Base-by-base conservation (phyloP, 64 coral and sea anemone genomes). In the Anthopleura sola region DNA sequence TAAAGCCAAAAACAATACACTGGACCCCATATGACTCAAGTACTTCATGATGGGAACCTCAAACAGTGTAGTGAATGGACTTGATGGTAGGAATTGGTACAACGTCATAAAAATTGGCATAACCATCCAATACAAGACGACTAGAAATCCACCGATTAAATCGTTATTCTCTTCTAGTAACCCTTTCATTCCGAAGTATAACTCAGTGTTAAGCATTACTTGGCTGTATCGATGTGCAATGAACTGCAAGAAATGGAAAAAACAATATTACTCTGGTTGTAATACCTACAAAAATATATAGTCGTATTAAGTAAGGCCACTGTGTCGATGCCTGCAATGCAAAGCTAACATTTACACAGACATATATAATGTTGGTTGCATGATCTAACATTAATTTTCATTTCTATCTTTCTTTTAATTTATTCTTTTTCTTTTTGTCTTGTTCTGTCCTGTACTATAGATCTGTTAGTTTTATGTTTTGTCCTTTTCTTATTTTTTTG, bases 211-310 rank as follows among this genome's bases (percentile, higher is more conserved):
- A 3, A 94, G 69, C 85, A 90, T 90, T 3, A 94, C 80, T 80
- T 94, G 93, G 48, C 93, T 94, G 93, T 94, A 94, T 21, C 87
- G 84, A 84, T 94, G 93, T 31, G 93, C 88, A 55, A 94, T 86
- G 58, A 94, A 94, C 93, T 90, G 36, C 74, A 90, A 87, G 6
- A 53, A 20, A 68, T 66, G 19, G 26, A 50, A 20, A n/a, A n/a
- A n/a, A n/a, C n/a, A n/a, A n/a, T n/a, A n/a, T n/a, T n/a, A n/a
- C n/a, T n/a, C n/a, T n/a, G n/a, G n/a, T n/a, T n/a, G n/a, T n/a
- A n/a, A n/a, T n/a, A n/a, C n/a, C n/a, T n/a, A n/a, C n/a, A n/a
- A n/a, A n/a, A n/a, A n/a, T n/a, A n/a, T n/a, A n/a, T n/a, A n/a
- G n/a, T n/a, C n/a, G n/a, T n/a, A n/a, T n/a, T n/a, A n/a, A n/a